These are phyloP conservation scores for Podocnemis expansa DNA, from an alignment of 2,113 vertebrate species.

Conservation along the genomic window DNA sequence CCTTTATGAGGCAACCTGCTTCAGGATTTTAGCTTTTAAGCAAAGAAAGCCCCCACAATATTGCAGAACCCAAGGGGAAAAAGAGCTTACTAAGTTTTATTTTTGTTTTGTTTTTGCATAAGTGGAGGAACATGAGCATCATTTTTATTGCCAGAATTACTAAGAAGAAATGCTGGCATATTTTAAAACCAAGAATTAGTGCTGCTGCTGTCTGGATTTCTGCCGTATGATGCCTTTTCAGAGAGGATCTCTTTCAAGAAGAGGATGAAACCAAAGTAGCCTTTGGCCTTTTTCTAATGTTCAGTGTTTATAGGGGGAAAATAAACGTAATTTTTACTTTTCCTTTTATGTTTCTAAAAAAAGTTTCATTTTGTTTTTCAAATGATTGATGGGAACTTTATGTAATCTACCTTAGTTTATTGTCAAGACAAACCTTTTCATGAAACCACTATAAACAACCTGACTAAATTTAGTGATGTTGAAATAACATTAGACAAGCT, in stretches of 20 bases:
- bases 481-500: not conserved
- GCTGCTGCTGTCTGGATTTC: not conserved
- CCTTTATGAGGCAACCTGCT: not conserved
- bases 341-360: not conserved
- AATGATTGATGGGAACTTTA: not conserved
- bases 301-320: not conserved
- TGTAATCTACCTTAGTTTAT: not conserved
- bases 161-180: not conserved
- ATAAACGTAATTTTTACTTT: not conserved
- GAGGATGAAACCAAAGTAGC: not conserved
- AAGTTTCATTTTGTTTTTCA: constrained; percentile 1
- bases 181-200: not conserved
- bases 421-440: not conserved
- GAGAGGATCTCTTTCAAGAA: not conserved
- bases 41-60: not conserved
- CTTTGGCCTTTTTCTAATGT: not conserved
- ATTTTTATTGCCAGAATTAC: not conserved
- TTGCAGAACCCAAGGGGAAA: not conserved
- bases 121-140: not conserved
- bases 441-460: not conserved
- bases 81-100: not conserved
- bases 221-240: not conserved
- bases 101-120: not conserved
- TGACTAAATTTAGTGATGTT: not conserved
- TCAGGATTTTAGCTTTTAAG: not conserved